Evolutionary conservation across 2,113 vertebrate species (phyloP).

Genomic region (Cygnus atratus): DNA sequence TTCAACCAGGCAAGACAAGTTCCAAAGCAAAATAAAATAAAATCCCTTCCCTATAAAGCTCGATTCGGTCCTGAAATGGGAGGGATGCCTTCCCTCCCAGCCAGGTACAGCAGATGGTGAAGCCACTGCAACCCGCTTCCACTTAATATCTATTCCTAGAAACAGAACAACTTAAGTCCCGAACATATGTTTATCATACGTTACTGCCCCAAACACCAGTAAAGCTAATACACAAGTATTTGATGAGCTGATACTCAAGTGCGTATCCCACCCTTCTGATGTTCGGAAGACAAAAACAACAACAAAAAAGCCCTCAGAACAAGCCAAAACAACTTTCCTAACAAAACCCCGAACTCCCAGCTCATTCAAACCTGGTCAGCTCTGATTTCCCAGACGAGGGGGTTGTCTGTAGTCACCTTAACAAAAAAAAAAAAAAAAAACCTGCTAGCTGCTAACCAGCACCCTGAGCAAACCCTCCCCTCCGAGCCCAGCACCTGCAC

Average conservation of each 20-base stretch:
- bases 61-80: neutral
- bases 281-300: neutral
- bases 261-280: neutral
- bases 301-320: neutral
- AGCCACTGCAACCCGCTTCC: neutral
- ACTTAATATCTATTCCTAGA: neutral
- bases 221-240: neutral
- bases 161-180: neutral
- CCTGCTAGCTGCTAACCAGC: neutral
- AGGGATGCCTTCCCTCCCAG: neutral
- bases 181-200: neutral
- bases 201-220: neutral
- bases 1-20: neutral
- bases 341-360: neutral
- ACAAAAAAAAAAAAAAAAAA: neutral
- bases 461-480: neutral
- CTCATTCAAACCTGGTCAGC: neutral
- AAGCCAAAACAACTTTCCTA: neutral
- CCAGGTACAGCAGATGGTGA: neutral
- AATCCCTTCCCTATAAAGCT: neutral
- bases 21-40: neutral
- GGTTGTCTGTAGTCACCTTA: rapidly evolving
- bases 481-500: neutral
- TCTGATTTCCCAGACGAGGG: neutral
- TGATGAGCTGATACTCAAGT: neutral